These are phyloP conservation scores for Etia nguti DNA, from an alignment of 2,113 vertebrate genomes.

Conservation along the genomic window DNA sequence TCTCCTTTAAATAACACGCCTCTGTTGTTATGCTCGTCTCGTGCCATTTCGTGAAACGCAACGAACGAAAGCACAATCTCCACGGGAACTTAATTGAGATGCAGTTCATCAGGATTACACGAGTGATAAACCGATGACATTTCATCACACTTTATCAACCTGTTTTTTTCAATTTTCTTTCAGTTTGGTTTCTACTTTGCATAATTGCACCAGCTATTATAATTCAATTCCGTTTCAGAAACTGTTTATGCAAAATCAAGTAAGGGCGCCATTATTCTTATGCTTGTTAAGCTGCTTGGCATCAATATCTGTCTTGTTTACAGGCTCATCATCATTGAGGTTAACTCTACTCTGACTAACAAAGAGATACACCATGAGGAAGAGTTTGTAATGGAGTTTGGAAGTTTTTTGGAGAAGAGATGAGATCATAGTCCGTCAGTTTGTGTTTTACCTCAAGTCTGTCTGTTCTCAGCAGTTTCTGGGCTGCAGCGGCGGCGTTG, in stretches of 20 bases:
- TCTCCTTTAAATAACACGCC: not conserved
- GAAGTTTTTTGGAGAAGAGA: not conserved
- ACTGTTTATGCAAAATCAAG: not conserved
- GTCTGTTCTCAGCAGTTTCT: slow-evolving; percentile 96
- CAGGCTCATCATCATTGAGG: not conserved
- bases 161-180: not conserved
- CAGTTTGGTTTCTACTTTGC: not conserved
- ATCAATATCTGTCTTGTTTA: not conserved
- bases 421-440: not conserved
- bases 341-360: not conserved
- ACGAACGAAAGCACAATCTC: not conserved
- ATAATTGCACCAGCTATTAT: not conserved
- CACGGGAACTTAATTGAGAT: not conserved
- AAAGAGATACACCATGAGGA: not conserved
- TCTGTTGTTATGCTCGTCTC: not conserved
- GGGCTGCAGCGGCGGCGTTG: slow-evolving; percentile 84
- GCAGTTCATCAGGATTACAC: not conserved
- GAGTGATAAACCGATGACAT: not conserved
- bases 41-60: not conserved
- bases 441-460: slow-evolving; percentile 85
- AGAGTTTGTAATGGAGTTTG: not conserved
- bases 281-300: slow-evolving; percentile 17
- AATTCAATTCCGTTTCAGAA: not conserved
- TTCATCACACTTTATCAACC: not conserved
- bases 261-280: not conserved